Evolutionary conservation across 2,797 vertebrate genomes (phyloP), one percentile per base, ranked within the genome.

Genomic region (Philypnodon macrostomus): DNA sequence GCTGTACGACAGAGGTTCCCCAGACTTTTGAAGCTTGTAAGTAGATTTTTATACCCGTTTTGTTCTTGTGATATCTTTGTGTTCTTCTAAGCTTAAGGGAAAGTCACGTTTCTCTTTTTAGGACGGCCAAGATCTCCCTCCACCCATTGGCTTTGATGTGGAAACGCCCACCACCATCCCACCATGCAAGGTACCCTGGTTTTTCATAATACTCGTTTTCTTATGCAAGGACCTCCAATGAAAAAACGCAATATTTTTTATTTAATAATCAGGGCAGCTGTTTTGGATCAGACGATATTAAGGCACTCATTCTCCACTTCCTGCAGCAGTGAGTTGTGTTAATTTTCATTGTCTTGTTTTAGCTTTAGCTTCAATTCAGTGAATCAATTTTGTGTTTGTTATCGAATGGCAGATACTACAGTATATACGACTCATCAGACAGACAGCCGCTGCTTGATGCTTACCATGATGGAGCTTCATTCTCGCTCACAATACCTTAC

Each of bases 381-480:
- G n/a, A n/a, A n/a, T n/a, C n/a, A n/a, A n/a, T n/a, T n/a, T n/a
- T 11, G 21, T 7, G 26, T 16, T 16, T 41, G 7, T 41, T 24
- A 34, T 14, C 65, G 16, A 59, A 19, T 71, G 77, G 40, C 51
- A 87, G 86, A 52, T 88, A 82, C 75, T 97, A 92, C 71, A 81
- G 85, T 1, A 86, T 94, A 27, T 97, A 96, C 1, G 95, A 97
- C 79, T 93, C 94, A 0, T 92, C 89, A 26, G 81, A 95, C 80
- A 83, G 95, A 46, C 94, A 96, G 54, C 88, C 90, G 1, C 87
- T 97, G 8, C 80, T 97, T 16, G 90, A 95, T 0, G 93, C 93
- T 15, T 97, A 97, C 70, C 94, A 97, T 10, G 92, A 96, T 14
- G 90, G 88, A 0, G 93, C 95, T 2, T 92, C 90, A 18, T 94